phyloP scores from a whole-genome alignment of 2,888 invertebrate species.

The Achlya flavicornis region DNA sequence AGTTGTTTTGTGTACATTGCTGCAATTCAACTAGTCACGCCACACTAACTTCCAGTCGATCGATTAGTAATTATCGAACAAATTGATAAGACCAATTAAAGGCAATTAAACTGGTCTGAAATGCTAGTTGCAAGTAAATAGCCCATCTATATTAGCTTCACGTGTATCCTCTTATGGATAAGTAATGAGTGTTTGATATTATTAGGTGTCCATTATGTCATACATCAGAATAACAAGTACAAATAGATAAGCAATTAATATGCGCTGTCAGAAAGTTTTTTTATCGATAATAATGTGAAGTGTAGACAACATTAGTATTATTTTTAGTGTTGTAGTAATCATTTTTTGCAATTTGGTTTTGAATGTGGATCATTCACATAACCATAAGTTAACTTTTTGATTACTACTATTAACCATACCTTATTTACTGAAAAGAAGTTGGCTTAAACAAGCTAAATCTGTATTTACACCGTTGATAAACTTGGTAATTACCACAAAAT shows the following conservation, averaged over 20 bases:
- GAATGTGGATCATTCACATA: too few species aligned
- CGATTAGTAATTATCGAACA: slow-evolving; percentile 40
- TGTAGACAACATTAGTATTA: slow-evolving; percentile 11
- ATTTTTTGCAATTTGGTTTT: not conserved
- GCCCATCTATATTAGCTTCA: slow-evolving; percentile 19
- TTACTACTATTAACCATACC: too few species aligned
- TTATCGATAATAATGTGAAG: not conserved
- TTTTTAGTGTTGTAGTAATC: too few species aligned
- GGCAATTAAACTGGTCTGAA: slow-evolving; percentile 25
- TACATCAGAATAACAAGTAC: not conserved
- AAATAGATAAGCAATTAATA: slow-evolving; percentile 4
- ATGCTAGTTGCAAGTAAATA: slow-evolving; percentile 13
- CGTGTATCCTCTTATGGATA: slow-evolving; percentile 21
- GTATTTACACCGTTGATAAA: too few species aligned
- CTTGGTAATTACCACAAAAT: too few species aligned
- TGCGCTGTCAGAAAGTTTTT: not conserved
- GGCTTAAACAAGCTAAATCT: too few species aligned
- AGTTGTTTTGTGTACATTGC: slow-evolving; percentile 23
- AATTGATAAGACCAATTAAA: slow-evolving; percentile 40
- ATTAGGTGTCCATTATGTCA: slow-evolving; percentile 10
- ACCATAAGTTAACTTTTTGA: too few species aligned
- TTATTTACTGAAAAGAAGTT: too few species aligned
- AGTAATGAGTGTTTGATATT: slow-evolving; percentile 5
- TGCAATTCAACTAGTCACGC: slow-evolving; percentile 26
- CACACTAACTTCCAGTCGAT: slow-evolving; percentile 18